Conservation (phyloP, 2,113 vertebrate genomes). For the Danio rerio region GRCz12tu NC_133188.1:18733501-18734000, state of each 20-base stretch:
- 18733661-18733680: neutral
- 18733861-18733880: conserved; percentile 81
- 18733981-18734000: neutral
- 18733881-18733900: conserved; percentile 70
- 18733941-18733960: conserved; percentile 72
- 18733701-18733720: neutral
- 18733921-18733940: conserved; percentile 83
- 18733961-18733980: neutral
- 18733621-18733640: neutral
- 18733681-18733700: neutral
- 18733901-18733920: conserved; percentile 78
- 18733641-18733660: neutral
- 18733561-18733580: conserved; percentile 8
- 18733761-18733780: conserved; percentile 81
- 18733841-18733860: conserved; percentile 91
- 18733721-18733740: neutral
- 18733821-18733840: conserved; percentile 87
- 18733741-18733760: conserved; percentile 89
- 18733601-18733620: conserved; percentile 23
- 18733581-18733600: conserved; percentile 15
- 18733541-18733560: conserved; percentile 41
- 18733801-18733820: conserved; percentile 68
- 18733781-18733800: conserved; percentile 67
- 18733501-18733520: conserved; percentile 21
- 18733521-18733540: neutral